Evolutionary conservation across 2,888 invertebrate species (phyloP).

Genomic region (Trilocha varians): DNA sequence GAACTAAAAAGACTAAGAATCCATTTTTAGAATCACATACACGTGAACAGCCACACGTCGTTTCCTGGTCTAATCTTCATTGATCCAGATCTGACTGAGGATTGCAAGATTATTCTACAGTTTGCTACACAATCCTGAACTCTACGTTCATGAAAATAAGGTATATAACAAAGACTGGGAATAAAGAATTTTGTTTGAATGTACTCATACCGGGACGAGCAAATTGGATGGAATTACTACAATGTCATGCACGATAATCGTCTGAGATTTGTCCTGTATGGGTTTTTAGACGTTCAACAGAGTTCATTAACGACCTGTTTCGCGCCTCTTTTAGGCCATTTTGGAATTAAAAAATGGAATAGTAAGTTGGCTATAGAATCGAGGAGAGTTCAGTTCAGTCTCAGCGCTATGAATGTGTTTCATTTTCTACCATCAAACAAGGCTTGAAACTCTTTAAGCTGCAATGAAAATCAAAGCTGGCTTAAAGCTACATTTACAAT

Average conservation of each 20-base stretch:
- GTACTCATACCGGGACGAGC: not conserved
- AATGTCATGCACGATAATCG: not conserved
- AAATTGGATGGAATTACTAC: not conserved
- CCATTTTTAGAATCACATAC: not conserved
- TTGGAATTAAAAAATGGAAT: too few relatives aligned
- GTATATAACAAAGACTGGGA: not conserved
- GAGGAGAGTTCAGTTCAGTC: too few relatives aligned
- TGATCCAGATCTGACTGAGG: slow-evolving; percentile 3
- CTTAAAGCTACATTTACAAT: not conserved
- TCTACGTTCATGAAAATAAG: not conserved
- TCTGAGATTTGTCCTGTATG: not conserved
- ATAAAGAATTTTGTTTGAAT: not conserved
- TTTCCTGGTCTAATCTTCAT: slow-evolving; percentile 8
- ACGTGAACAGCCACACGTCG: slow-evolving; percentile 1
- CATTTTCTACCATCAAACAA: too few relatives aligned
- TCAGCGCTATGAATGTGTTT: too few relatives aligned
- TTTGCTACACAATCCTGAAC: not conserved
- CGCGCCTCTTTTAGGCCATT: too few relatives aligned
- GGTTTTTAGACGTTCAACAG: too few relatives aligned
- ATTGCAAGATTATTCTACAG: not conserved
- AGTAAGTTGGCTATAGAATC: too few relatives aligned
- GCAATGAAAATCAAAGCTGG: too few relatives aligned
- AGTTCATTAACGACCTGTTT: too few relatives aligned
- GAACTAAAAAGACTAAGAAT: too few relatives aligned
- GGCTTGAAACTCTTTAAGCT: too few relatives aligned